Percentiles rank a stretch among this genome's conserved stretches.
These are phyloP conservation scores for Tragelaphus oryx DNA, from an alignment of 2,797 vertebrate species.

Conservation along the genomic window DNA sequence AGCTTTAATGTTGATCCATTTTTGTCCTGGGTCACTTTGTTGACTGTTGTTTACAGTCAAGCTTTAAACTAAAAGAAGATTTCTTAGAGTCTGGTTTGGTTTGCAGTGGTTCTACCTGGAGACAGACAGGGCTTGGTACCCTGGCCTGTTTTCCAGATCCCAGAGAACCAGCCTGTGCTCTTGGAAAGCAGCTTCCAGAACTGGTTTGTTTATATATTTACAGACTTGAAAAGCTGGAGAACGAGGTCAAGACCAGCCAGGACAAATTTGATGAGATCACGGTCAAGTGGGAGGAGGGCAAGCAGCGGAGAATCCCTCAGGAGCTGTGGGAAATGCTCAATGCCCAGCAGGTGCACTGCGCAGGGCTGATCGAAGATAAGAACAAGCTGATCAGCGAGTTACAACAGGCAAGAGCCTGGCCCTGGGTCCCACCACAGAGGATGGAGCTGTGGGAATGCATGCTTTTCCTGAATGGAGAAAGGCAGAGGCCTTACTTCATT, in stretches of 20 bases:
- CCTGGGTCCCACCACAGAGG: rapidly evolving
- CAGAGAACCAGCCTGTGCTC: rapidly evolving
- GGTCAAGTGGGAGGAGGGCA: slow-evolving; percentile 79
- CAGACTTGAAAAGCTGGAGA: slow-evolving; percentile 86
- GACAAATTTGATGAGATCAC: slow-evolving; percentile 86
- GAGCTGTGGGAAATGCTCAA: slow-evolving; percentile 84
- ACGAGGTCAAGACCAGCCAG: slow-evolving; percentile 80
- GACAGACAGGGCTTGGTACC: not conserved
- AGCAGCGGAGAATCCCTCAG: slow-evolving; percentile 78
- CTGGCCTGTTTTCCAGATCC: rapidly evolving
- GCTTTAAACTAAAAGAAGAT: not conserved
- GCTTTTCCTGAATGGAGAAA: not conserved
- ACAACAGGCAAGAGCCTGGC: slow-evolving; percentile 81
- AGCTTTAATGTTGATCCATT: not conserved
- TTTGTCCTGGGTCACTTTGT: not conserved
- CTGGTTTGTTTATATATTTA: not conserved
- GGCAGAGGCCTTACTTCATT: not conserved
- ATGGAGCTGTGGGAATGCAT: not conserved
- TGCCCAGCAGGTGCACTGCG: slow-evolving; percentile 83
- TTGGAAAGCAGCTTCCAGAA: not conserved
- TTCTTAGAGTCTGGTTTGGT: not conserved
- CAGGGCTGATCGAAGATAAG: slow-evolving; percentile 84
- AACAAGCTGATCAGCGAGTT: slow-evolving; percentile 86
- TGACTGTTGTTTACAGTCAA: not conserved
- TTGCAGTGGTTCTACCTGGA: not conserved